Conservation (phyloP, 92 coral and sea anemone species). For the Desmophyllum pertusum region DNA sequence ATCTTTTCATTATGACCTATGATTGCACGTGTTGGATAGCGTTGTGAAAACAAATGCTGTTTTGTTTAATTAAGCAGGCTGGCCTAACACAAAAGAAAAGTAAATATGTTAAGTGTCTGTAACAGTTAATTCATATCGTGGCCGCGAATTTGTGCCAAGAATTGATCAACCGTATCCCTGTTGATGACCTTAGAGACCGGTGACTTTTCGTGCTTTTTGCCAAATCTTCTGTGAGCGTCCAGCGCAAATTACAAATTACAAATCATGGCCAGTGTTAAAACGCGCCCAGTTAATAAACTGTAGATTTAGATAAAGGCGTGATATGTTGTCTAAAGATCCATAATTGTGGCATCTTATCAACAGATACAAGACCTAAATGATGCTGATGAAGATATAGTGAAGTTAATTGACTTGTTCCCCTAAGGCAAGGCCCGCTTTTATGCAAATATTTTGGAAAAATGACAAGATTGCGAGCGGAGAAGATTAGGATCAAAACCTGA, state of each 20-base stretch:
- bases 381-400: neutral
- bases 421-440: neutral
- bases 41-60: constrained; percentile 28
- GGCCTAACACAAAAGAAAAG: constrained; percentile 41
- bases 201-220: constrained; percentile 3
- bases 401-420: constrained; percentile 8
- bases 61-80: constrained; percentile 44
- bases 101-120: constrained; percentile 34
- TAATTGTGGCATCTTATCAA: neutral
- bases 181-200: neutral
- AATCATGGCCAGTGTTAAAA: neutral
- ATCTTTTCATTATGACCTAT: neutral
- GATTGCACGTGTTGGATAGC: constrained; percentile 28
- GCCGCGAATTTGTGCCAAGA: neutral
- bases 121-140: constrained; percentile 20
- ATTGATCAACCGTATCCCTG: neutral
- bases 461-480: constrained; percentile 11
- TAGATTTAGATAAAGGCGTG: neutral
- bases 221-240: neutral
- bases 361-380: constrained; percentile 1
- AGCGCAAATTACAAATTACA: neutral
- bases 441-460: constrained; percentile 4
- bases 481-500: neutral
- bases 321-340: neutral
- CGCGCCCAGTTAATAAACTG: neutral